Evolutionary conservation across 2,113 vertebrate species (phyloP).

Genomic region (Carollia perspicillata): DNA sequence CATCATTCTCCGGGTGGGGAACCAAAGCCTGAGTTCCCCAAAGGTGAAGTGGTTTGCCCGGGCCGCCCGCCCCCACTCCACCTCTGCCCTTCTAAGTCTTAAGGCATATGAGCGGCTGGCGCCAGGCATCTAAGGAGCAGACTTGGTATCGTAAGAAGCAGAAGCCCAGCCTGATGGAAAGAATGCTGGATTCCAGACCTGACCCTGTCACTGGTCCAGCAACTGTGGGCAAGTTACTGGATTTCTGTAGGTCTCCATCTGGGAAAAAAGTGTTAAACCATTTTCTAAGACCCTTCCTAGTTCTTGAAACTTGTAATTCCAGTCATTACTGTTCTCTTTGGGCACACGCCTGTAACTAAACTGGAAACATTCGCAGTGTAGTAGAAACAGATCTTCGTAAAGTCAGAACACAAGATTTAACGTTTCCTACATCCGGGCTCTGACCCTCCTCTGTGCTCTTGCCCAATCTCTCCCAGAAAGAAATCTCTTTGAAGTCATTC

Average conservation of each 20-base stretch:
- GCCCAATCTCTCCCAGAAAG: constrained; percentile 6
- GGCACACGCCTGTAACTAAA: constrained; percentile 29
- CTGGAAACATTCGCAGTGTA: constrained; percentile 40
- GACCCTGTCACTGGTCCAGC: background rate
- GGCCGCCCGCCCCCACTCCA: background rate
- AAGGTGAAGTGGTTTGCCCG: background rate
- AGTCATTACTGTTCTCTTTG: constrained; percentile 8
- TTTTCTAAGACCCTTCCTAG: background rate
- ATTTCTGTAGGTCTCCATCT: background rate
- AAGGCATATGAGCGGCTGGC: background rate
- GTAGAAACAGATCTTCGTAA: constrained; percentile 33
- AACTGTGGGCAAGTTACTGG: background rate
- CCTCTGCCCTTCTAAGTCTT: background rate
- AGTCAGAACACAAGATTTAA: constrained; percentile 46
- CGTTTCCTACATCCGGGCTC: constrained; percentile 4
- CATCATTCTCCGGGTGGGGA: background rate
- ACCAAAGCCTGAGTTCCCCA: background rate
- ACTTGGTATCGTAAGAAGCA: background rate
- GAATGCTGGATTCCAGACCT: background rate
- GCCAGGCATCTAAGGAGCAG: background rate
- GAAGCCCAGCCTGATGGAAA: background rate
- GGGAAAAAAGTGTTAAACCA: background rate
- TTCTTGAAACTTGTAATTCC: constrained; percentile 23
- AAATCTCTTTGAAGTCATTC: constrained; percentile 54
- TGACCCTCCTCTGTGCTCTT: background rate